Base-by-base conservation (phyloP, 2,113 vertebrate species). In the Narcine bancroftii region DNA sequence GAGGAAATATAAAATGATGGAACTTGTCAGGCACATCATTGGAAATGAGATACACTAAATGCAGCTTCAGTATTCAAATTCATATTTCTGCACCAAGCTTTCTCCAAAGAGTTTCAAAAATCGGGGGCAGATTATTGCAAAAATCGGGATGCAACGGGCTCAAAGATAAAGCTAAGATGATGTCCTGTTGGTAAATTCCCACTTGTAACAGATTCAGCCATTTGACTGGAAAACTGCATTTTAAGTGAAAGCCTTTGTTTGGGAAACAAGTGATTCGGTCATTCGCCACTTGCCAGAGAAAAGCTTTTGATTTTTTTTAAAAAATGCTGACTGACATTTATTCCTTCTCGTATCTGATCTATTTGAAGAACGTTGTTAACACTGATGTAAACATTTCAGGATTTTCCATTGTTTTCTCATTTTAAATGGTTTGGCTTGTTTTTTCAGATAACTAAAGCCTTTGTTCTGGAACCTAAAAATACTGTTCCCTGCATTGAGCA, bases 31-130 rank as follows among this genome's bases (percentile, higher is more conserved):
- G 79, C 10, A 83, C 24, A 83, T 83, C 29, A 50, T 53, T 83
- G 79, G 50, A 83, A 53, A 83, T 53, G 79, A 83, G 29, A 53
- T 77, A 77, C 42, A 45, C 42, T 83, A 83, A 83, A 83, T 83
- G 79, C 26, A 53, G 79, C 3, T 53, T 83, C 47, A 53, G 47
- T 33, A 56, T 33, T 24, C 79, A 53, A 13, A 3, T 56, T 83
- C 79, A 83, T 13, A 83, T 50, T 83, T 77, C 76, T 45, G 15
- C 47, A 81, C 10, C 45, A 79, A 45, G 39, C 2, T 63, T 42
- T 89, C 63, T 45, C 85, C 42, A 89, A 65, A 63, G 24, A 11
- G 11, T 53, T 53, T 56, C 21, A 89, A 89, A 65, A 42, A 26
- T 19, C 33, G 24, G 36, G 7, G 36, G 65, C 2, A 10, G 36